Conservation (phyloP, 2,113 vertebrate genomes). For the Fregetta grallaria region DNA sequence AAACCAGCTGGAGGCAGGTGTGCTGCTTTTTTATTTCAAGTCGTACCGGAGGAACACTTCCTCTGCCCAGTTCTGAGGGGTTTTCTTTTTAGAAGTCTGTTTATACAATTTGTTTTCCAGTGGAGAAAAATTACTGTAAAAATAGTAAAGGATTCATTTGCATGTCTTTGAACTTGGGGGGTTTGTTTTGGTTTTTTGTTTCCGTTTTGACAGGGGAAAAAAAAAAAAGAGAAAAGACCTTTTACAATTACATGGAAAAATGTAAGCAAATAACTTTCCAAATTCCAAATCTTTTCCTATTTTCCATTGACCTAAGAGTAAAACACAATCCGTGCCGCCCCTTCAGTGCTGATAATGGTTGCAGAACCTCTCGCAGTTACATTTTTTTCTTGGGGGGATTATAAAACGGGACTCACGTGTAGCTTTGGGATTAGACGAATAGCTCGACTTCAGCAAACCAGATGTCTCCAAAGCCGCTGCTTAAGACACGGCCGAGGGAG, state of each 20-base stretch:
- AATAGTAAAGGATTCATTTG: slow-evolving; percentile 30
- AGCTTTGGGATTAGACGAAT: neutral
- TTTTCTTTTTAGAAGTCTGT: slow-evolving; percentile 52
- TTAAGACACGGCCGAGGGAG: neutral
- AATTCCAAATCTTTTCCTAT: neutral
- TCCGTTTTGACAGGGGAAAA: neutral
- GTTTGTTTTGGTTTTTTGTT: neutral
- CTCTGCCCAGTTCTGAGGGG: slow-evolving; percentile 28
- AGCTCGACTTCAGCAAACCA: neutral
- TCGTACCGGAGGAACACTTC: slow-evolving; percentile 42
- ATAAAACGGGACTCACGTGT: neutral
- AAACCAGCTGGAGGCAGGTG: slow-evolving; percentile 75
- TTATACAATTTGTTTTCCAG: slow-evolving; percentile 61
- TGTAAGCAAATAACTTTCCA: neutral
- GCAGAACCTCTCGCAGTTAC: neutral
- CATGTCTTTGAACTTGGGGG: slow-evolving; percentile 38
- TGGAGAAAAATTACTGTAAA: neutral
- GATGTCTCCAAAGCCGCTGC: neutral
- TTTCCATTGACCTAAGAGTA: neutral
- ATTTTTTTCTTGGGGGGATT: neutral
- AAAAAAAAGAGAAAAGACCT: neutral
- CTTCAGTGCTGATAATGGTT: neutral
- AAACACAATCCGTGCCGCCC: neutral
- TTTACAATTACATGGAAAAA: slow-evolving; percentile 2
- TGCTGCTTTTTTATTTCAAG: slow-evolving; percentile 49